Percentiles rank a stretch among this genome's conserved stretches.
phyloP scores from a whole-genome alignment of 2,113 vertebrate species.

The Macquaria australasica region DNA sequence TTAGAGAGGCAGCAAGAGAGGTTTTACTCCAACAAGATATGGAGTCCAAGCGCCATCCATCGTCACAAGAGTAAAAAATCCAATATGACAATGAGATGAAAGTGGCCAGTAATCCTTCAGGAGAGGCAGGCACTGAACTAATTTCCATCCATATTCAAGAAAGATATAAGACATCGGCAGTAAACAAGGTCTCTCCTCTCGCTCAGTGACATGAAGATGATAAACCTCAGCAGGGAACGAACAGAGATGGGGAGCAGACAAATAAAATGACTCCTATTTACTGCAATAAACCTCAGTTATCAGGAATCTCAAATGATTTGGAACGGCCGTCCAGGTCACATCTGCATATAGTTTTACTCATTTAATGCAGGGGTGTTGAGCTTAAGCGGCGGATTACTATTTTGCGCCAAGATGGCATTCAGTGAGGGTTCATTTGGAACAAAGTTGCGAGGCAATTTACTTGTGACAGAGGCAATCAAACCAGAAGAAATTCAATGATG shows the following conservation, averaged over 20 bases:
- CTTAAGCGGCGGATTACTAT: neutral
- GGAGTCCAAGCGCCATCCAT: conserved; percentile 41
- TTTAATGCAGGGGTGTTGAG: conserved; percentile 5
- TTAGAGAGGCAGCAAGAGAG: conserved; percentile 12
- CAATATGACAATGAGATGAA: conserved; percentile 48
- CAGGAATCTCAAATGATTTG: conserved; percentile 41
- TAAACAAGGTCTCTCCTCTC: conserved; percentile 53
- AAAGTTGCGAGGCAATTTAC: conserved; percentile 59
- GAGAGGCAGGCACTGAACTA: conserved; percentile 40
- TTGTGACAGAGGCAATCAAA: conserved; percentile 55
- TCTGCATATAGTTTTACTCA: conserved; percentile 21
- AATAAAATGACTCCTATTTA: conserved; percentile 26
- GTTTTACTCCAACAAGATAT: conserved; percentile 24
- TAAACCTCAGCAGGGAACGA: conserved; percentile 34
- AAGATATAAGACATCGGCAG: conserved; percentile 43
- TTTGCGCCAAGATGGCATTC: conserved; percentile 8
- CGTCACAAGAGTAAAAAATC: conserved; percentile 28
- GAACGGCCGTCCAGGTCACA: neutral
- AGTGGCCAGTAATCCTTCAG: conserved; percentile 34
- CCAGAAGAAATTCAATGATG: conserved; percentile 55
- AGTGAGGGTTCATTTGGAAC: conserved; percentile 47
- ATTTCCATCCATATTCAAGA: conserved; percentile 56
- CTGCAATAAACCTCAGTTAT: conserved; percentile 24
- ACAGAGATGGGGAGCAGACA: conserved; percentile 23
- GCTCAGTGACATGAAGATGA: conserved; percentile 21